Percentiles rank a stretch among this genome's conserved stretches.
Conservation (phyloP, 2,888 invertebrate species). For the Eugnorisma glareosa region DNA sequence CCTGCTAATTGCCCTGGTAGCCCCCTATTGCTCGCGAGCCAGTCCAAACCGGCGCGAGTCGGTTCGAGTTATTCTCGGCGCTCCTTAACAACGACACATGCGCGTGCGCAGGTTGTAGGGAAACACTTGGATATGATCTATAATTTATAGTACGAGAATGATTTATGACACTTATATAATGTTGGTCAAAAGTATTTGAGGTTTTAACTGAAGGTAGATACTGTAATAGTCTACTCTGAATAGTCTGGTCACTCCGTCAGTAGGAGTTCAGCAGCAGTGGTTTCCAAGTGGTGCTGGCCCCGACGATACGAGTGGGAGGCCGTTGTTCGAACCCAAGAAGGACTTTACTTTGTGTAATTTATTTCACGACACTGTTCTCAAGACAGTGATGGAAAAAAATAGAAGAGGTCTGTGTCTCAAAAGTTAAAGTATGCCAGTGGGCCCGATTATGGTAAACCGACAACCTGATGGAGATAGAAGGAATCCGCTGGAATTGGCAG, state of each 20-base stretch:
- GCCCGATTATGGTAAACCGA: no score
- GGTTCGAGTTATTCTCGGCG: constrained; percentile 62
- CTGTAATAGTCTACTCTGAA: no score
- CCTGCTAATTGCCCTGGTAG: constrained; percentile 65
- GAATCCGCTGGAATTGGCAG: no score
- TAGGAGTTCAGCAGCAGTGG: neutral
- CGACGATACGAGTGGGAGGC: neutral
- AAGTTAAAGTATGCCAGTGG: neutral
- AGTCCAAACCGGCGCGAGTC: constrained; percentile 61
- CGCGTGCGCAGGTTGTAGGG: constrained; percentile 47
- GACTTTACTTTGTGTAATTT: neutral
- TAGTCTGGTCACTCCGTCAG: neutral
- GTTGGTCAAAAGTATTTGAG: neutral
- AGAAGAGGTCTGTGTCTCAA: neutral
- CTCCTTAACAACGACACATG: constrained; percentile 35
- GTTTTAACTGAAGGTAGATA: neutral
- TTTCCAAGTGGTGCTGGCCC: neutral
- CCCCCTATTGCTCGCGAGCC: constrained; percentile 55
- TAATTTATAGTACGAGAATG: constrained; percentile 37
- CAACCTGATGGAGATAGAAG: no score
- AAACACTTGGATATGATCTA: constrained; percentile 29
- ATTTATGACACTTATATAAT: constrained; percentile 11
- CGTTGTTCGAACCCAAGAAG: neutral
- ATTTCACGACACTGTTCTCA: neutral
- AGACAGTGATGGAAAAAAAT: neutral